A percentile compares a stretch with the other conserved stretches of the same genome.
phyloP scores from a whole-genome alignment of 2,113 vertebrate genomes.

The Perca schrenkii region DNA sequence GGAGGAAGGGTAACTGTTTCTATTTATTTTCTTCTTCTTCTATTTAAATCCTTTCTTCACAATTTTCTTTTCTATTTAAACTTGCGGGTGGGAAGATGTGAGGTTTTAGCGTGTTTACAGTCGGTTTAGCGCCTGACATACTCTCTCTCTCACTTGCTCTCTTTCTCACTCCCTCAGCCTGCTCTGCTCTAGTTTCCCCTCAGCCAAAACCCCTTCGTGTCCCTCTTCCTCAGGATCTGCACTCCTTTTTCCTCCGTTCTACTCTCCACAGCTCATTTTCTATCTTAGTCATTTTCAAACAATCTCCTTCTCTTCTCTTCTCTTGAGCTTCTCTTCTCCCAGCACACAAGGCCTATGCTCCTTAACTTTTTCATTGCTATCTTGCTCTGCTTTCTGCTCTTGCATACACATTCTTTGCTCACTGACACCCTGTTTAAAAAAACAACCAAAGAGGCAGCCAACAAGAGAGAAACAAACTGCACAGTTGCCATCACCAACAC shows the following conservation, averaged over 20 bases:
- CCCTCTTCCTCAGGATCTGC: conserved; percentile 64
- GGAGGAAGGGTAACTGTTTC: background rate
- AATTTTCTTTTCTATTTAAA: conserved; percentile 6
- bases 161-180: conserved; percentile 36
- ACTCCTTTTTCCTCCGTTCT: conserved; percentile 36
- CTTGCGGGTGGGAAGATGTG: background rate
- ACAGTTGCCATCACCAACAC: conserved; percentile 52
- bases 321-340: conserved; percentile 6
- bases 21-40: background rate
- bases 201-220: conserved; percentile 58
- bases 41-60: background rate
- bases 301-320: conserved; percentile 15
- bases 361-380: conserved; percentile 34
- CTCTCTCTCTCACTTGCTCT: background rate
- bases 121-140: conserved; percentile 18
- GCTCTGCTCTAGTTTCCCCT: conserved; percentile 50
- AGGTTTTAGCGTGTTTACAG: conserved; percentile 35
- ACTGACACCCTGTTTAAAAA: conserved; percentile 68
- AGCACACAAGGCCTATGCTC: conserved; percentile 6
- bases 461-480: conserved; percentile 57
- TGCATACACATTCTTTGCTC: conserved; percentile 69
- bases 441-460: conserved; percentile 73
- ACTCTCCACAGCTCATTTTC: conserved; percentile 14
- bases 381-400: conserved; percentile 42
- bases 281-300: conserved; percentile 10